Evolutionary conservation across 2,797 vertebrate genomes (phyloP).

Genomic region (Manis javanica): DNA sequence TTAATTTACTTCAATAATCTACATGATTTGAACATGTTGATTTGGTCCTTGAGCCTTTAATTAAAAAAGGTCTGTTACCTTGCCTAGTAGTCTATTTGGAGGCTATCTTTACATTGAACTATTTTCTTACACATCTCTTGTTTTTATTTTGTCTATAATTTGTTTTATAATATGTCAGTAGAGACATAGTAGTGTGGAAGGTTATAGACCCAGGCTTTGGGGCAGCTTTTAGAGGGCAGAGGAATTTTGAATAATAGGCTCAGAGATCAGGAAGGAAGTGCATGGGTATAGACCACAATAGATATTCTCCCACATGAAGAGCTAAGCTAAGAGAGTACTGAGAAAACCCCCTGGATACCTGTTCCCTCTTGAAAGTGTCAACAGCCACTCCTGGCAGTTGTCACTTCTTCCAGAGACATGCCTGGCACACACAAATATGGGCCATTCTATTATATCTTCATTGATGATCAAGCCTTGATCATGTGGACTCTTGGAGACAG

Average conservation of each 20-base stretch:
- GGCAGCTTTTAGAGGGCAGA: background rate
- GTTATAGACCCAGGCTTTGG: background rate
- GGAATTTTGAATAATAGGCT: background rate
- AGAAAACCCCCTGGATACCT: background rate
- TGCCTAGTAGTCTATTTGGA: background rate
- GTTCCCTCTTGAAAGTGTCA: background rate
- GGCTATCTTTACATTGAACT: background rate
- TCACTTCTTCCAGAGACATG: background rate
- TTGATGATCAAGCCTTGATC: background rate
- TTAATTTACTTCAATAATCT: background rate
- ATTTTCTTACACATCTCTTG: background rate
- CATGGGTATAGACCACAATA: background rate
- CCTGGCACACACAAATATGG: background rate
- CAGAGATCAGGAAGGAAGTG: background rate
- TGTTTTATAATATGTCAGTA: background rate
- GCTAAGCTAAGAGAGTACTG: background rate
- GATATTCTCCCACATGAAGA: background rate
- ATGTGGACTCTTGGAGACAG: background rate
- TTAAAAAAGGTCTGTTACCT: background rate
- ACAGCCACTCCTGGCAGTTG: background rate
- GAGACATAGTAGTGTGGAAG: background rate
- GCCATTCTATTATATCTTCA: background rate
- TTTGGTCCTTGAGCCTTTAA: background rate
- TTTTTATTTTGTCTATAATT: conserved; percentile 13
- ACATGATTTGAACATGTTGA: background rate